phyloP scores from a whole-genome alignment of 2,113 vertebrate genomes.

The Synodontis membranacea region DNA sequence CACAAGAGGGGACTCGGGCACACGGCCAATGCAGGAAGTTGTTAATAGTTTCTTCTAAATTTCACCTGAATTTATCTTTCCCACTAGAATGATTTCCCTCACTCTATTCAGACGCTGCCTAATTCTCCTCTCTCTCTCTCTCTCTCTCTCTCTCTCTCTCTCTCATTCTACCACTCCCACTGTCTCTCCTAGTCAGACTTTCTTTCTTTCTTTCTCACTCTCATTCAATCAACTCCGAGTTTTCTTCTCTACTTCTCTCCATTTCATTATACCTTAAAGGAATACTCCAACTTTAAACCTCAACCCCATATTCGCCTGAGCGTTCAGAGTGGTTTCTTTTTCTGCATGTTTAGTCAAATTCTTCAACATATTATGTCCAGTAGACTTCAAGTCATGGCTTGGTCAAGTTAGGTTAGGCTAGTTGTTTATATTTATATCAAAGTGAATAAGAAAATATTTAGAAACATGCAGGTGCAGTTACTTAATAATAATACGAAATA shows the following conservation, averaged over 20 bases:
- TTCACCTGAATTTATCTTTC: constrained; percentile 54
- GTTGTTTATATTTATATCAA: too few species aligned
- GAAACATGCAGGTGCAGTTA: too few species aligned
- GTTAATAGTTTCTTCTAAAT: constrained; percentile 51
- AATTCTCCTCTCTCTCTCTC: constrained; percentile 17
- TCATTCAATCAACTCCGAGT: not conserved
- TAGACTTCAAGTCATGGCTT: not conserved
- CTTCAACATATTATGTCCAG: not conserved
- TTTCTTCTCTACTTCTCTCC: not conserved
- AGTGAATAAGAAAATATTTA: too few species aligned
- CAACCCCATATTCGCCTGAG: not conserved
- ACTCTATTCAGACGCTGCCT: constrained; percentile 3
- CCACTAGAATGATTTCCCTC: constrained; percentile 27
- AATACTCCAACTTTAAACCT: not conserved
- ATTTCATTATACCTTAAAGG: constrained; percentile 7
- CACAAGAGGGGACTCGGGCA: constrained; percentile 31
- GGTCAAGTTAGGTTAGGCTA: too few species aligned
- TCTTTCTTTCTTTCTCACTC: constrained; percentile 28
- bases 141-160: constrained; percentile 1
- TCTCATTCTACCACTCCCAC: constrained; percentile 8
- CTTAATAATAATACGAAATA: too few species aligned
- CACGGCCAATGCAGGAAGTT: constrained; percentile 59
- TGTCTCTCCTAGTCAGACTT: not conserved
- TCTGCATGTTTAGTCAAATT: not conserved
- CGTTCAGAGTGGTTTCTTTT: not conserved